Conservation (phyloP, 2,113 vertebrate species). For the Vombatus ursinus region DNA sequence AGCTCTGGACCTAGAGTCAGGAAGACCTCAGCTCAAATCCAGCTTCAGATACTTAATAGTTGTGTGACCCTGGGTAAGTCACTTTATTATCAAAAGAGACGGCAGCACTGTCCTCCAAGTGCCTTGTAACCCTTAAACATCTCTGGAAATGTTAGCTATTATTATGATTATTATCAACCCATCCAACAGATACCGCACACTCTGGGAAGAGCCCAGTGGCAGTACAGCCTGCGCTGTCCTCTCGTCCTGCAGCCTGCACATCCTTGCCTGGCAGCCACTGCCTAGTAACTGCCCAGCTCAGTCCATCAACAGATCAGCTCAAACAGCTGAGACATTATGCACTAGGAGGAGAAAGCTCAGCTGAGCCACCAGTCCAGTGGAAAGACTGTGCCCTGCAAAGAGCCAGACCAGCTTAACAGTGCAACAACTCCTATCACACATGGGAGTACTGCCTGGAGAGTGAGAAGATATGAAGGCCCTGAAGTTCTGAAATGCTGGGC, state of each 20-base stretch:
- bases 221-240: not conserved
- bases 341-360: too few species aligned
- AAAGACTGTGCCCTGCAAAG: too few species aligned
- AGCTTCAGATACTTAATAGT: not conserved
- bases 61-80: not conserved
- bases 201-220: not conserved
- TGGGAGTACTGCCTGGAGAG: too few species aligned
- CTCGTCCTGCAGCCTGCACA: not conserved
- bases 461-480: too few species aligned
- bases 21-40: not conserved
- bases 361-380: too few species aligned
- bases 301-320: not conserved
- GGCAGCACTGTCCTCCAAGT: not conserved
- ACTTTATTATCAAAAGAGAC: not conserved
- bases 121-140: not conserved
- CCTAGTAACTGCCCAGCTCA: not conserved
- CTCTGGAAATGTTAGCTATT: not conserved
- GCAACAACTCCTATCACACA: too few species aligned
- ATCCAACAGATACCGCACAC: not conserved
- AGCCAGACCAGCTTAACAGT: too few species aligned
- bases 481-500: too few species aligned
- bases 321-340: not conserved
- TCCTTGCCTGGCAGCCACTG: not conserved
- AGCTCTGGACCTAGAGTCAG: not conserved
- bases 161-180: not conserved